Evolutionary conservation across 1,140 invertebrate species (phyloP).

Genomic region (Calephelis virginiensis): DNA sequence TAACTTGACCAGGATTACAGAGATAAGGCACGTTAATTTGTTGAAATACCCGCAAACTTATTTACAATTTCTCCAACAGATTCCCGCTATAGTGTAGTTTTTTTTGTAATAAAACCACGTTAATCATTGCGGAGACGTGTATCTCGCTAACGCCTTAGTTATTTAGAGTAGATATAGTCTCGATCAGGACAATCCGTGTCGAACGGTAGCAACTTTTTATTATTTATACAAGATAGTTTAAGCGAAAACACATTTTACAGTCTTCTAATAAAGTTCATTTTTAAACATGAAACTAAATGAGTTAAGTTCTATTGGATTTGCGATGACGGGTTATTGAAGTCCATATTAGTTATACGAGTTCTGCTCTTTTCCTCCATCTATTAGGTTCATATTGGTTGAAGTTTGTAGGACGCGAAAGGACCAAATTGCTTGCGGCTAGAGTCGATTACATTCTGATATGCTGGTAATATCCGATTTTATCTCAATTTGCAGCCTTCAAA

Average conservation of each 20-base stretch:
- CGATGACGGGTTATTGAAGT: slow-evolving; percentile 26
- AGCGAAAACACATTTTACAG: not conserved
- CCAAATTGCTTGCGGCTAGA: slow-evolving; percentile 35
- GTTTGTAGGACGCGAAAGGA: slow-evolving; percentile 28
- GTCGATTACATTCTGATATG: slow-evolving; percentile 53
- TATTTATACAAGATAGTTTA: not conserved
- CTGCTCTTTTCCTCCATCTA: slow-evolving; percentile 33
- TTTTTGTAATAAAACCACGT: slow-evolving; percentile 12
- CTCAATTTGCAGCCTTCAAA: slow-evolving; percentile 38
- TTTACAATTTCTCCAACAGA: no score
- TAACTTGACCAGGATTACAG: slow-evolving; percentile 5
- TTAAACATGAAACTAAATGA: slow-evolving; percentile 6
- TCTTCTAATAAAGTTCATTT: slow-evolving; percentile 9
- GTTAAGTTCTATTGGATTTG: slow-evolving; percentile 32
- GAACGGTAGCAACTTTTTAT: slow-evolving; percentile 41
- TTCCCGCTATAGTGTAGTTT: not conserved
- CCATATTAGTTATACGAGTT: slow-evolving; percentile 32
- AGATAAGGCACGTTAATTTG: slow-evolving; percentile 10
- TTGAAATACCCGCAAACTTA: not conserved
- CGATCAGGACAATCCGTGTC: slow-evolving; percentile 30
- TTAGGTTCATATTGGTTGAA: slow-evolving; percentile 44
- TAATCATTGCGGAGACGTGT: slow-evolving; percentile 14
- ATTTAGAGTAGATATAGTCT: slow-evolving; percentile 32
- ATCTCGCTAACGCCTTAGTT: slow-evolving; percentile 19
- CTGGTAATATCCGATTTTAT: slow-evolving; percentile 57